Conservation (phyloP, 2,888 invertebrate species). For the Hyalella azteca region DNA sequence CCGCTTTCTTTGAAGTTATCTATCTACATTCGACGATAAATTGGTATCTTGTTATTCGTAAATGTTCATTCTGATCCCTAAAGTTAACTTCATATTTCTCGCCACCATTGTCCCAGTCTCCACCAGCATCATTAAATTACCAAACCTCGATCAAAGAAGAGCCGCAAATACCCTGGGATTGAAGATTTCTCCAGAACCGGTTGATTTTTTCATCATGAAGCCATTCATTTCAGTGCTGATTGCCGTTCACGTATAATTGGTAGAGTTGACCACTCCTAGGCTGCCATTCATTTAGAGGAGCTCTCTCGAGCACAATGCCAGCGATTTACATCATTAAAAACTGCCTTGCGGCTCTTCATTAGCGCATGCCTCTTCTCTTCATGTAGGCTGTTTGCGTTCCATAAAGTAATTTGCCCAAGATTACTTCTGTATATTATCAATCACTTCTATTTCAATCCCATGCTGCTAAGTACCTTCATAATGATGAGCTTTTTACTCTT, state of each 20-base stretch:
- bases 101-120: neutral
- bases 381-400: too few species aligned
- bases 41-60: too few species aligned
- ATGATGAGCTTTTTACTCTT: neutral
- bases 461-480: neutral
- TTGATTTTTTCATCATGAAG: neutral
- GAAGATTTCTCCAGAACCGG: neutral
- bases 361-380: slow-evolving; percentile 31
- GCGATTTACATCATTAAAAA: neutral
- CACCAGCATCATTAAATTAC: too few species aligned
- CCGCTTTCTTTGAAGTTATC: too few species aligned
- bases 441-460: neutral
- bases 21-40: too few species aligned
- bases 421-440: neutral
- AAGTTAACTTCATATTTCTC: neutral
- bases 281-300: neutral
- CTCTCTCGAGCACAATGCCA: slow-evolving; percentile 1
- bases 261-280: neutral
- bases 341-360: neutral
- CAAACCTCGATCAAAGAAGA: too few species aligned
- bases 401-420: too few species aligned
- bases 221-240: neutral
- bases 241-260: neutral
- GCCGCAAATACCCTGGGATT: neutral
- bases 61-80: too few species aligned